Evolutionary conservation across 2,797 vertebrate species (phyloP).

Genomic region (Hippopotamyrus pictus): DNA sequence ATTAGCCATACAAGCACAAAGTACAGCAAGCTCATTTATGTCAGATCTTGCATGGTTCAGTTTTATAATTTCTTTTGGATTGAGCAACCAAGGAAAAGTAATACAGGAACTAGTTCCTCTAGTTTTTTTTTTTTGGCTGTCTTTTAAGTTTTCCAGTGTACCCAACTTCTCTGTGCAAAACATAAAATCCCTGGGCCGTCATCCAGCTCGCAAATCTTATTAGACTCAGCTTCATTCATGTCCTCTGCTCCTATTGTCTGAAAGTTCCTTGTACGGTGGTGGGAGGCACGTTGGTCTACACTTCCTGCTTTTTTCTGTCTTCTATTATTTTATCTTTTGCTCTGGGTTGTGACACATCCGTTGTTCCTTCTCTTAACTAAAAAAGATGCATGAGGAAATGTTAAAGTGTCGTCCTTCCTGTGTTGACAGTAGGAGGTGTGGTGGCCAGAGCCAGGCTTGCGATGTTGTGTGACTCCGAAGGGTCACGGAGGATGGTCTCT

Average conservation of each 20-base stretch:
- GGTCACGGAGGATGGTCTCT: not conserved
- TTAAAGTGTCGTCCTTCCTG: slow-evolving; percentile 13
- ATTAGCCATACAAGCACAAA: not conserved
- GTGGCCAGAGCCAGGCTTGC: not conserved
- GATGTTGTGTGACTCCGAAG: not conserved
- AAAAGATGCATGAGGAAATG: slow-evolving; percentile 20
- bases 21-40: not conserved
- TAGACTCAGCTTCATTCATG: not conserved
- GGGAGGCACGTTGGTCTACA: not conserved
- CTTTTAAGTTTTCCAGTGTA: not conserved
- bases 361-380: slow-evolving; percentile 9
- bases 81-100: not conserved
- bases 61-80: not conserved
- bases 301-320: not conserved
- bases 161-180: not conserved
- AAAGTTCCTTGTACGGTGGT: not conserved
- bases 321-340: not conserved
- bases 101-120: not conserved
- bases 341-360: slow-evolving; percentile 15
- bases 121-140: not conserved
- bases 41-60: not conserved
- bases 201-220: not conserved
- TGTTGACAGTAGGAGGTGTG: slow-evolving; percentile 13
- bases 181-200: not conserved
- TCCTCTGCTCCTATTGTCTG: not conserved